Evolutionary conservation across 2,113 vertebrate species (phyloP).

Genomic region (Nothocercus nigrocapillus): DNA sequence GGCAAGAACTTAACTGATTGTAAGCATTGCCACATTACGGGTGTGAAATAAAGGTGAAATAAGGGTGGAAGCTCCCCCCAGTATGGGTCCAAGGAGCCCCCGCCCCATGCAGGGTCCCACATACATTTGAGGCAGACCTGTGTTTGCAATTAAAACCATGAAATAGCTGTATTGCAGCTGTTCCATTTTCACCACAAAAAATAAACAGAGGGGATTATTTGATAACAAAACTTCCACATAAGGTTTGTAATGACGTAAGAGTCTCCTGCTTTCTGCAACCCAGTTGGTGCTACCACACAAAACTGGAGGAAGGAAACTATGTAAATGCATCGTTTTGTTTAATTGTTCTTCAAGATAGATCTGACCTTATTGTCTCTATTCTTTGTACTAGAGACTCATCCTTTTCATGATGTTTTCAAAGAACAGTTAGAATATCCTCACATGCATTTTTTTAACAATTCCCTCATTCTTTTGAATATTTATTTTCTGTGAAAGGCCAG

Average conservation of each 20-base stretch:
- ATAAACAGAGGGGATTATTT: background rate
- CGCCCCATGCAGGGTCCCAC: fast-evolving
- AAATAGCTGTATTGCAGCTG: background rate
- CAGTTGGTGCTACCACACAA: fast-evolving
- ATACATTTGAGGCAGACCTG: fast-evolving
- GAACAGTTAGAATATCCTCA: background rate
- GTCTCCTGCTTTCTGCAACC: background rate
- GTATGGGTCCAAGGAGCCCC: fast-evolving
- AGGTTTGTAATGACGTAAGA: background rate
- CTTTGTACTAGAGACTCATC: background rate
- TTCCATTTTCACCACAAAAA: background rate
- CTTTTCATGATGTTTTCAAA: background rate
- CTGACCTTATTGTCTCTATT: background rate
- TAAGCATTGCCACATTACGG: fast-evolving
- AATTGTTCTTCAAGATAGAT: background rate
- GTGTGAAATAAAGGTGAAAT: background rate
- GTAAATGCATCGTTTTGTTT: background rate
- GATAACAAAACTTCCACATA: background rate
- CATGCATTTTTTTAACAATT: background rate
- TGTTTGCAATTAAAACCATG: background rate
- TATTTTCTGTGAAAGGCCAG: background rate
- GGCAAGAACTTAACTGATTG: background rate
- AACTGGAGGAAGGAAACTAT: background rate
- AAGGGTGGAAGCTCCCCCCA: background rate
- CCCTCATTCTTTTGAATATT: background rate